These are phyloP conservation scores for Malurus leucopterus DNA, from an alignment of 2,797 vertebrate genomes.

Conservation along the genomic window DNA sequence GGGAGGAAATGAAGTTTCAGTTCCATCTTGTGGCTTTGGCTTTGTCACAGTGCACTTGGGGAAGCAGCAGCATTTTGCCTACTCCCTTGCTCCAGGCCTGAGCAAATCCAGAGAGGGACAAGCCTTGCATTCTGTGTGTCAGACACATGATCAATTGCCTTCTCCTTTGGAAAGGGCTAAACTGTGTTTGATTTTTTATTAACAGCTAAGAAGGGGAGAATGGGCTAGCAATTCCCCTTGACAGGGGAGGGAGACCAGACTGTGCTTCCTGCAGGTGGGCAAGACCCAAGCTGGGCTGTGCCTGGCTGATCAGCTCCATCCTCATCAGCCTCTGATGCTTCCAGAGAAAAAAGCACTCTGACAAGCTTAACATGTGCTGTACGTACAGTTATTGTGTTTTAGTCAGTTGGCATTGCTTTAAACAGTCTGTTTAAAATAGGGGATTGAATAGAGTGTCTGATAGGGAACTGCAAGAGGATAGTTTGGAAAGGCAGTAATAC, in stretches of 20 bases:
- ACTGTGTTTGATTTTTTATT: neutral
- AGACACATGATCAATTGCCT: neutral
- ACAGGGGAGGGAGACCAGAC: neutral
- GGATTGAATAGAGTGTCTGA: neutral
- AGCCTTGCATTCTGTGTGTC: neutral
- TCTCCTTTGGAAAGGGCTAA: neutral
- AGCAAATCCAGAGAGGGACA: neutral
- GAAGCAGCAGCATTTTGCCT: neutral
- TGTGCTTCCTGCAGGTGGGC: constrained; percentile 36
- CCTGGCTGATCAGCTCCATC: constrained; percentile 11
- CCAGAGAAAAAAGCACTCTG: constrained; percentile 33
- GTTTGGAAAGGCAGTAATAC: constrained; percentile 60
- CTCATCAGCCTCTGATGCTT: constrained; percentile 44
- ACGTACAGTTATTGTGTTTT: constrained; percentile 5
- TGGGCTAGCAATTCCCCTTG: neutral
- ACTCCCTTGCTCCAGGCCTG: neutral
- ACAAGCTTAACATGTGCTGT: neutral
- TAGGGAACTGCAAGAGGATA: constrained; percentile 43
- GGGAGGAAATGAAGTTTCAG: neutral
- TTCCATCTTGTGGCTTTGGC: fast-evolving
- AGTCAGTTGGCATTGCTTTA: constrained; percentile 40
- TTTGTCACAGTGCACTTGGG: neutral
- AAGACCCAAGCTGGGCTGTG: neutral
- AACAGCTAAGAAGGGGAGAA: neutral
- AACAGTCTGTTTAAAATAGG: constrained; percentile 23